phyloP scores from a whole-genome alignment of 2,797 vertebrate genomes.

The Hafferia zeledoni region DNA sequence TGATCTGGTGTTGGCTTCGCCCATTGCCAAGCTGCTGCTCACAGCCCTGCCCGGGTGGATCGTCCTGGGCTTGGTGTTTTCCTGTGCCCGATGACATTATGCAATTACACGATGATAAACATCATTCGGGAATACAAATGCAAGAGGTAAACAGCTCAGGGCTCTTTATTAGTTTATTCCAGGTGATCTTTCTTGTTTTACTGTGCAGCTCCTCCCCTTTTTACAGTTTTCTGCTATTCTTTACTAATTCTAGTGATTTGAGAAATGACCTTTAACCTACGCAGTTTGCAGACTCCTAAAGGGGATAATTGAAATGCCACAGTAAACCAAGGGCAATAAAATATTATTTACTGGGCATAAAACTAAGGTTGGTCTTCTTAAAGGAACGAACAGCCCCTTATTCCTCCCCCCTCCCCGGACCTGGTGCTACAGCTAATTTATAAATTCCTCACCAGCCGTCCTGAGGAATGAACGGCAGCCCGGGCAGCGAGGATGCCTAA shows the following conservation, averaged over 20 bases:
- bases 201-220: constrained; percentile 81
- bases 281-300: constrained; percentile 76
- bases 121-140: constrained; percentile 68
- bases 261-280: constrained; percentile 78
- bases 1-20: constrained; percentile 12
- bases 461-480: constrained; percentile 10
- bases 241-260: constrained; percentile 80
- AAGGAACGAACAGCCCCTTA: constrained; percentile 45
- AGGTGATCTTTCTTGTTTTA: constrained; percentile 91
- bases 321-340: constrained; percentile 80
- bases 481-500: background rate
- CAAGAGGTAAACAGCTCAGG: constrained; percentile 83
- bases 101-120: constrained; percentile 64
- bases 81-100: constrained; percentile 25
- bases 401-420: background rate
- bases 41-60: background rate
- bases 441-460: constrained; percentile 58
- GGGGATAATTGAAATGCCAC: constrained; percentile 79
- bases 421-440: constrained; percentile 49
- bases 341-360: constrained; percentile 81
- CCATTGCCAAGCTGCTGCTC: constrained; percentile 24
- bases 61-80: background rate
- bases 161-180: constrained; percentile 92
- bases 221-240: constrained; percentile 83
- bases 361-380: constrained; percentile 71